Evolutionary conservation across 2,113 vertebrate species (phyloP).

Genomic region (Corydoras maculifer): DNA sequence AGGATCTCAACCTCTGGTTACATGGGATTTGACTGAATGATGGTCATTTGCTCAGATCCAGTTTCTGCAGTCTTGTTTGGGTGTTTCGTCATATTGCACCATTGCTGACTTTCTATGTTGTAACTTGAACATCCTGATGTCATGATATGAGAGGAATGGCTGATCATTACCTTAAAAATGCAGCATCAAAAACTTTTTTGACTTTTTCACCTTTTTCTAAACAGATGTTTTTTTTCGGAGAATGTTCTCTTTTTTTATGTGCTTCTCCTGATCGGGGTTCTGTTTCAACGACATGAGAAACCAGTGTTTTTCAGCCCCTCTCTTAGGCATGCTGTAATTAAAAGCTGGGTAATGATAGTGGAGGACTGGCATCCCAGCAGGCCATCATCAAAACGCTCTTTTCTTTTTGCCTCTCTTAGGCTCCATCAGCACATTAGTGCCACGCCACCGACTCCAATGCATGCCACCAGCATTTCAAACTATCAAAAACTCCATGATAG

Average conservation of each 20-base stretch:
- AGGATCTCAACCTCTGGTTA: background rate
- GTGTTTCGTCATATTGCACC: no score
- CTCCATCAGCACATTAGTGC: constrained; percentile 50
- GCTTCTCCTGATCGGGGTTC: constrained; percentile 17
- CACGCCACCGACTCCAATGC: constrained; percentile 37
- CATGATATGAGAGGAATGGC: no score
- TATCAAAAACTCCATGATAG: constrained; percentile 1
- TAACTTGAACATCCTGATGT: no score
- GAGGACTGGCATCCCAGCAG: constrained; percentile 51
- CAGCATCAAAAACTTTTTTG: no score
- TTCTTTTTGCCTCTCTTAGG: constrained; percentile 40
- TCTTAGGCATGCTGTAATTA: constrained; percentile 55
- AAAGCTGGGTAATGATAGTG: constrained; percentile 62
- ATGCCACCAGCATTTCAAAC: constrained; percentile 9
- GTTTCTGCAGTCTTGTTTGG: no score
- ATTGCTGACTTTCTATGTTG: no score
- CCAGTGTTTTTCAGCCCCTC: constrained; percentile 56
- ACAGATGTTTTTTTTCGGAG: no score
- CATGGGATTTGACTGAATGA: no score
- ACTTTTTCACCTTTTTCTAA: no score
- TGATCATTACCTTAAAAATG: no score
- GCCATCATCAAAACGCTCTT: constrained; percentile 51
- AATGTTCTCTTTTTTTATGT: background rate
- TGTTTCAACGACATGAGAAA: constrained; percentile 40
- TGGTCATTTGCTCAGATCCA: no score